These are phyloP conservation scores for Panthera tigris DNA, from an alignment of 2,113 vertebrate species.

Conservation along the genomic window DNA sequence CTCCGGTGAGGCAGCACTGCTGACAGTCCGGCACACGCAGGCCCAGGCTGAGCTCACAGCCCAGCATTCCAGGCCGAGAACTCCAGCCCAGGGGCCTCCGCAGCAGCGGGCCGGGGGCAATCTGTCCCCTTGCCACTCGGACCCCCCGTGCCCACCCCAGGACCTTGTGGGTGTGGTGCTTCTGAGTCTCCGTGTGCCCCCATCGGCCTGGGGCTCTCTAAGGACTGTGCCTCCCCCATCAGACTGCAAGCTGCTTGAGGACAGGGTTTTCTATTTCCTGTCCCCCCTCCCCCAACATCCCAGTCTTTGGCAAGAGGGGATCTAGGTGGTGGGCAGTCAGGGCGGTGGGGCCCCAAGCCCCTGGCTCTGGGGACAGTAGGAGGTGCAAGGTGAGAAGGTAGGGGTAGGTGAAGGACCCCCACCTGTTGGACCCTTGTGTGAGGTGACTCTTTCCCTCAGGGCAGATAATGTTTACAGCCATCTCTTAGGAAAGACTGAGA, in stretches of 20 bases:
- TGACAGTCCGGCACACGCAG: constrained; percentile 63
- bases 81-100: neutral
- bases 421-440: neutral
- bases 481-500: neutral
- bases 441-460: neutral
- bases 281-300: neutral
- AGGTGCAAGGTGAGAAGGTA: neutral
- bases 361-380: neutral
- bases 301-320: neutral
- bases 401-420: too few species aligned
- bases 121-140: neutral
- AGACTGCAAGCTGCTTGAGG: neutral
- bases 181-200: neutral
- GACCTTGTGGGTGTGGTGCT: neutral
- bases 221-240: neutral
- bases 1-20: constrained; percentile 64
- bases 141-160: neutral
- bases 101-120: rapidly evolving
- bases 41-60: constrained; percentile 74
- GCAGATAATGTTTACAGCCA: neutral
- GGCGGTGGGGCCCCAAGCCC: neutral
- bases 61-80: constrained; percentile 80
- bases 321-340: neutral
- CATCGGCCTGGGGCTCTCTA: neutral
- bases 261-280: neutral